Percentiles rank a stretch among this genome's conserved stretches.
phyloP scores from a whole-genome alignment of 2,888 invertebrate genomes.

The Seira sanloemensis region DNA sequence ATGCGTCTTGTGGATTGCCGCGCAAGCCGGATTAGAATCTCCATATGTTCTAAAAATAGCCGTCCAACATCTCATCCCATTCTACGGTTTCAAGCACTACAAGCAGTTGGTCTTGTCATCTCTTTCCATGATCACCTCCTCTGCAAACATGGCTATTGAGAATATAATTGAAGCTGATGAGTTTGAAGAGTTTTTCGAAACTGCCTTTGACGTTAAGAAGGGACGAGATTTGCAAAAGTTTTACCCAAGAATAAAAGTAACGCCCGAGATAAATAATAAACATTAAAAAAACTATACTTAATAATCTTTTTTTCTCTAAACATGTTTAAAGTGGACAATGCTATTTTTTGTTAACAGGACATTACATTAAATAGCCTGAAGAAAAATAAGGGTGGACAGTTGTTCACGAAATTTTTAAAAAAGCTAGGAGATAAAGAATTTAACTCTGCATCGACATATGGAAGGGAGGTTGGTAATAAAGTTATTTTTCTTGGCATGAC shows the following conservation, averaged over 20 bases:
- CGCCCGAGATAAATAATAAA: neutral
- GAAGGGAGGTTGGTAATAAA: slow-evolving; percentile 66
- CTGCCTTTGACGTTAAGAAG: slow-evolving; percentile 72
- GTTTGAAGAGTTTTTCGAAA: slow-evolving; percentile 73
- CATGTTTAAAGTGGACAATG: no score
- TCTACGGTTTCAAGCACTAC: slow-evolving; percentile 73
- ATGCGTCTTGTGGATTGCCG: slow-evolving; percentile 70
- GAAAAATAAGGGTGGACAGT: slow-evolving; percentile 60
- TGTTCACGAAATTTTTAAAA: slow-evolving; percentile 70
- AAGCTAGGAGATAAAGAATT: slow-evolving; percentile 70
- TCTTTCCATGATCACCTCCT: slow-evolving; percentile 41
- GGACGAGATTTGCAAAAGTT: slow-evolving; percentile 71
- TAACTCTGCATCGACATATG: slow-evolving; percentile 64
- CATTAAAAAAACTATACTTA: neutral
- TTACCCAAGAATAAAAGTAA: slow-evolving; percentile 72
- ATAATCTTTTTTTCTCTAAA: no score
- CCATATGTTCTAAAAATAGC: slow-evolving; percentile 73
- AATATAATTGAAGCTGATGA: slow-evolving; percentile 70
- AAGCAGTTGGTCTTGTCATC: slow-evolving; percentile 67
- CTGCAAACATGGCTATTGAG: slow-evolving; percentile 71
- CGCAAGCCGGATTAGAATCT: slow-evolving; percentile 70
- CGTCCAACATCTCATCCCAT: slow-evolving; percentile 69
- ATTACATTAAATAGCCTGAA: slow-evolving; percentile 61
- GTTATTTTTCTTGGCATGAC: neutral
- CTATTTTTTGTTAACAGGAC: slow-evolving; percentile 44